Base-by-base conservation (phyloP, 2,888 invertebrate species). In the Pristionchus entomophagus region DNA sequence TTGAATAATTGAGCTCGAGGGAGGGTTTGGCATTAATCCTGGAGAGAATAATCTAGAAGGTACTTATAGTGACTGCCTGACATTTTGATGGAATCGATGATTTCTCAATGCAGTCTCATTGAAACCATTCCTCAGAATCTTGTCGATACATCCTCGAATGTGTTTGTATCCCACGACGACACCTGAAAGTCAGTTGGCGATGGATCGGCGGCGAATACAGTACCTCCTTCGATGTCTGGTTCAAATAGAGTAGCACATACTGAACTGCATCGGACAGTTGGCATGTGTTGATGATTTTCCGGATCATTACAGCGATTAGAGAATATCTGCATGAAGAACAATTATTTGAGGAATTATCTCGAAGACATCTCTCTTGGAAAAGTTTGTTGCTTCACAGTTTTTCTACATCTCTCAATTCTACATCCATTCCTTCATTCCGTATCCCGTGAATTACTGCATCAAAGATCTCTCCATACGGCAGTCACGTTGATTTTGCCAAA, bases 111-210 rank as follows among this genome's bases (percentile, higher is more conserved):
- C 93, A 10, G 91, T 89, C 62, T 91, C 90, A 86, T 93, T 93
- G 88, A 93, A 93, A 49, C 92, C 93, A 88, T 92, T 88, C 83
- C 90, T 81, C n/a, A 93, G 87, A 6, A 93, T 90, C 65, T 91
- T 87, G 86, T 93, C 91, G 80, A 92, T 77, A 87, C 93, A 93
- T 22, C 93, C 93, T 51, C 93, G 89, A 84, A 93, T 93, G 86
- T 92, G 91, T 87, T 92, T 93, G 88, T 91, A 92, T 26, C 93
- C 93, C 82, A 93, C 89, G 87, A 93, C 92, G 12, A 93, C 93
- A 14, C 93, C 93, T 93, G 86, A 81, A 89, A 65, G 35, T 32
- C 49, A 84, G 32, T 49, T 35, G 38, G 45, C 19, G 49, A 41
- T 45, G 14, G 14, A 10, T 45, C 45, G 45, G 14, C 35, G 12